Evolutionary conservation across 2,113 vertebrate species (phyloP).

Genomic region (Anas platyrhynchos): DNA sequence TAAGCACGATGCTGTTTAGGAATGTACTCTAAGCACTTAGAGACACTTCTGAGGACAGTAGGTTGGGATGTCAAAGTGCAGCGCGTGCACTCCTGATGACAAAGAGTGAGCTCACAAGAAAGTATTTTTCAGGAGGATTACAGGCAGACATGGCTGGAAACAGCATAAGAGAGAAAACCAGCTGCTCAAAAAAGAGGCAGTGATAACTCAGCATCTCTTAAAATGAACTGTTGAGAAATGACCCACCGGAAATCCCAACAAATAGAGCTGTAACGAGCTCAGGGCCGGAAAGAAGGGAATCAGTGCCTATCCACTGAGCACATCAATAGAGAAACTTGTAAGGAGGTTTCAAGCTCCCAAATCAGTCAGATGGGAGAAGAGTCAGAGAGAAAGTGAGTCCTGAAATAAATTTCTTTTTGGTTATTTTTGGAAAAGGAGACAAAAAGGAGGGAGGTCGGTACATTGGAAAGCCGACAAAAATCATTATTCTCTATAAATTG

Average conservation of each 20-base stretch:
- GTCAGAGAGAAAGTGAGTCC: conserved; percentile 34
- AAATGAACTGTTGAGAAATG: conserved; percentile 32
- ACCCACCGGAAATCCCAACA: conserved; percentile 8
- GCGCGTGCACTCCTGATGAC: background rate
- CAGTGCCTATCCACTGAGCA: background rate
- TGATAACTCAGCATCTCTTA: conserved; percentile 1
- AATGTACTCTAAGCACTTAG: background rate
- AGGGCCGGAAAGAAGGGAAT: conserved; percentile 14
- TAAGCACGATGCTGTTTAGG: background rate
- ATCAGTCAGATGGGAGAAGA: conserved; percentile 37
- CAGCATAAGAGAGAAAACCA: background rate
- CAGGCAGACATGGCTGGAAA: background rate
- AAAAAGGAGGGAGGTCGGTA: conserved; percentile 41
- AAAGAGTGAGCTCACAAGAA: background rate
- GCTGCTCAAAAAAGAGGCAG: background rate
- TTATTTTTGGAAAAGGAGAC: conserved; percentile 66
- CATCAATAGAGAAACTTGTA: conserved; percentile 19
- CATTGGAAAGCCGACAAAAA: conserved; percentile 75
- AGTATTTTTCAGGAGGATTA: background rate
- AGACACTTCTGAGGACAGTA: background rate
- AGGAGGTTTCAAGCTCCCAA: conserved; percentile 7
- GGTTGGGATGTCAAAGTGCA: background rate
- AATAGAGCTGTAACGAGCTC: background rate
- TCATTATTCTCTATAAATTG: conserved; percentile 74
- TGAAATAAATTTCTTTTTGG: conserved; percentile 57